Base-by-base conservation (phyloP, 1,140 invertebrate species). In the Periplaneta americana region DNA sequence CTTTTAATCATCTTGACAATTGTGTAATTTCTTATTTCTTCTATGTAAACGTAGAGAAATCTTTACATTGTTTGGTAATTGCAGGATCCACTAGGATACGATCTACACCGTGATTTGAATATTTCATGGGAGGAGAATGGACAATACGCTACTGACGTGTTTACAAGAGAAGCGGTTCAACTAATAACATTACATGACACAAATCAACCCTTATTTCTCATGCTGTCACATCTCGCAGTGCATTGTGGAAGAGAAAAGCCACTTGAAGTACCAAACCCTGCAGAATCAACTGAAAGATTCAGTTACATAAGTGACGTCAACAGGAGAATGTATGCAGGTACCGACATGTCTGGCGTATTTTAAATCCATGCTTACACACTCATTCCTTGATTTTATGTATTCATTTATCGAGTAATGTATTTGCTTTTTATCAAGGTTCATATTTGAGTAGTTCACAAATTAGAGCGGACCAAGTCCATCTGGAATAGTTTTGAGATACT, bases 121-220 rank as follows among this genome's bases (percentile, higher is more conserved):
- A 87, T 93, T 13, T 94, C 94, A 1, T 93, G 92, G 86, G 92
- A 96, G 82, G 86, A 94, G 0, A 94, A 95, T 86, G 96, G 96
- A 0, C 88, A 94, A 86, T 97, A 97, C 86, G 93, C 94, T 2
- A 98, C 96, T 0, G 94, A 96, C 81, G 84, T 98, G 3, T 96
- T 96, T 84, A 95, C 96, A 0, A 87, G 92, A 1, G 93, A 96
- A 88, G 93, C 96, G 4, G 89, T 95, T 0, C 88, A 89, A 82
- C 86, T 92, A 9, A 93, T 93, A n/a, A 81, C 84, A 6, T 85
- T 86, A 8, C 92, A 93, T 80, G 85, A 91, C 74, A 81, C 80
- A 0, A 76, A 82, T 2, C 86, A 86, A 82, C 92, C 93, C 0
- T 83, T 93, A 34, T 93, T 91, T 86, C 86, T 94, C 1, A 91